Conservation (phyloP, 2,113 vertebrate species). For the Gambusia holbrooki region DNA sequence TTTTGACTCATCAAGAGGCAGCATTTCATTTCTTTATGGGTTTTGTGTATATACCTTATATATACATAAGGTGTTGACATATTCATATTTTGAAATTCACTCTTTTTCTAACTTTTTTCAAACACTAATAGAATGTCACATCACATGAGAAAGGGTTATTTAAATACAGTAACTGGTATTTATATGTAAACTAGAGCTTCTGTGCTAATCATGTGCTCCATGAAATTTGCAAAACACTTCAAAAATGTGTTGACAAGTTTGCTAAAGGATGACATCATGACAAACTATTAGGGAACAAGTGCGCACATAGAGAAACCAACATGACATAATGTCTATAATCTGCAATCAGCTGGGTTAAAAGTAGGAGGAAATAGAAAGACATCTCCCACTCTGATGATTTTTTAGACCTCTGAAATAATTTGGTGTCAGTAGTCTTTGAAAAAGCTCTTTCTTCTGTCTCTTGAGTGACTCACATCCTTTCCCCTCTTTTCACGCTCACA, state of each 20-base stretch:
- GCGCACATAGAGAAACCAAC: no score
- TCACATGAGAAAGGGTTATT: not conserved
- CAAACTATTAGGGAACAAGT: no score
- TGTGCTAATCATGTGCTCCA: not conserved
- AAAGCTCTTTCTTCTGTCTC: constrained; percentile 52
- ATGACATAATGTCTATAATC: no score
- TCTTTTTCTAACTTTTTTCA: not conserved
- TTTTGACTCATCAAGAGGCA: constrained; percentile 26
- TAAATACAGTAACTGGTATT: not conserved
- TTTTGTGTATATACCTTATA: no score
- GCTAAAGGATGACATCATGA: no score
- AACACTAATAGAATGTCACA: no score
- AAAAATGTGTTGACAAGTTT: no score
- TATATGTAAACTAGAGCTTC: not conserved
- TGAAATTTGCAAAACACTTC: no score
- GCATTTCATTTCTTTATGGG: not conserved
- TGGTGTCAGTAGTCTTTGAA: constrained; percentile 49
- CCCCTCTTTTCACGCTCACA: constrained; percentile 46
- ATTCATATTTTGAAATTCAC: not conserved
- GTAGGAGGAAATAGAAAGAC: not conserved
- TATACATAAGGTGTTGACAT: not conserved
- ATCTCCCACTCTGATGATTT: constrained; percentile 17
- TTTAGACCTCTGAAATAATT: constrained; percentile 45
- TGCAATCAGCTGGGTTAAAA: no score
- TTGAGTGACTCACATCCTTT: constrained; percentile 64